Base-by-base conservation (phyloP, 2,888 invertebrate species). In the Pyrgus malvae region DNA sequence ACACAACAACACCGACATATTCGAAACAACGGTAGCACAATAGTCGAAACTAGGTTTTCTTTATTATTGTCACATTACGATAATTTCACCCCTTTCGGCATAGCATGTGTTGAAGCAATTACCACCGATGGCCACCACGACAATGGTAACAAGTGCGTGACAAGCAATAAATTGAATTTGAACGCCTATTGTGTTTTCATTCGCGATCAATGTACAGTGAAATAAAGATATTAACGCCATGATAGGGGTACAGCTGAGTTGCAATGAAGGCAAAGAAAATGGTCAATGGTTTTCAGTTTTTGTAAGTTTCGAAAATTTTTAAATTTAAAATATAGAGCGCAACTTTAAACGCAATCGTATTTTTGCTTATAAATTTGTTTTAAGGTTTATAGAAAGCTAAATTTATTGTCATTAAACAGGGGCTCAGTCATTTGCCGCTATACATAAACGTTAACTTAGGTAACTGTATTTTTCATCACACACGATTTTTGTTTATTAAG, bases 101-200 rank as follows among this genome's bases (percentile, higher is more conserved):
- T 72, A 79, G 74, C 89, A 90, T 88, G 88, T 89, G 89, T 83
- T 79, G 64, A 60, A 69, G 71, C 88, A 80, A 90, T 89, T 90
- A 87, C 78, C 74, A 67, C 69, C 67, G 67, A 71, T 71, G 70
- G 75, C 61, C 65, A 75, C 78, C 75, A 78, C 78, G 76, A 79
- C 79, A 68, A 80, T 72, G 67, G 67, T 66, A 78, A 83, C 83
- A 84, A 87, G 83, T 86, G 84, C 63, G 81, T 87, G 84, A 85
- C 87, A 87, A 79, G 80, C 77, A 76, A 87, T 86, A 86, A 88
- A 89, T 88, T 85, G 69, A 78, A 84, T 87, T 84, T 77, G 65
- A 68, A 74, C 69, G 67, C 72, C 69, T 66, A 72, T 78, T 84
- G 80, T 83, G 75, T 77, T 66, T 69, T 67, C 68, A 73, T 75